These are phyloP conservation scores for Dolichopus griseipennis DNA, from an alignment of 2,888 invertebrate genomes.

Conservation along the genomic window DNA sequence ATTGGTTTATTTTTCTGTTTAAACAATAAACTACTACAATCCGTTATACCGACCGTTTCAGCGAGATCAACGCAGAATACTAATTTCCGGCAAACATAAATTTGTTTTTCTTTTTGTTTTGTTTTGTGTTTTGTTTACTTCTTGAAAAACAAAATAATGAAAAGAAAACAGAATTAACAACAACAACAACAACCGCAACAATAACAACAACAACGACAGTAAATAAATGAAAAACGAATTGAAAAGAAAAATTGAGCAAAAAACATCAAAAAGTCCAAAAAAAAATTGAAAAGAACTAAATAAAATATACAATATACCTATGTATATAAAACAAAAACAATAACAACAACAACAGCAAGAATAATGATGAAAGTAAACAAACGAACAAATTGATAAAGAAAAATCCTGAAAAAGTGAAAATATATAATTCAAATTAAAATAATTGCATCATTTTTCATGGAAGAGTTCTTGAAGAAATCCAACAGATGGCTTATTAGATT, in stretches of 20 bases:
- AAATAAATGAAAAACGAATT: neutral
- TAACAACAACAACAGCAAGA: no score
- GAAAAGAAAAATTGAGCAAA: neutral
- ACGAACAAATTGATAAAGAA: no score
- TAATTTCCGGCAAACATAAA: neutral
- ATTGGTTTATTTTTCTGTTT: no score
- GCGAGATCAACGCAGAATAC: slow-evolving; percentile 6
- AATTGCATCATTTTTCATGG: no score
- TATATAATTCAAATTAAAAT: no score
- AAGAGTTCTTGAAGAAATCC: no score
- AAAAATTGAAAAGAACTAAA: neutral
- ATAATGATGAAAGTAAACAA: no score
- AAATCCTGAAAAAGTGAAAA: no score
- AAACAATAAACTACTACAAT: neutral
- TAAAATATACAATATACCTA: neutral
- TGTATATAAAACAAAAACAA: no score
- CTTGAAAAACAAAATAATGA: neutral
- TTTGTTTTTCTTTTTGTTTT: no score
- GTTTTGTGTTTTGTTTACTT: neutral
- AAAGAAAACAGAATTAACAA: neutral
- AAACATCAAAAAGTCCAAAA: neutral
- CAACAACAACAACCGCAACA: neutral
- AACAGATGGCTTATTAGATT: no score
- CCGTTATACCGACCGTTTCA: slow-evolving; percentile 3
- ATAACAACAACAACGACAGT: neutral